Evolutionary conservation across 2,113 vertebrate species (phyloP).

Genomic region (Lethenteron camtschaticum): DNA sequence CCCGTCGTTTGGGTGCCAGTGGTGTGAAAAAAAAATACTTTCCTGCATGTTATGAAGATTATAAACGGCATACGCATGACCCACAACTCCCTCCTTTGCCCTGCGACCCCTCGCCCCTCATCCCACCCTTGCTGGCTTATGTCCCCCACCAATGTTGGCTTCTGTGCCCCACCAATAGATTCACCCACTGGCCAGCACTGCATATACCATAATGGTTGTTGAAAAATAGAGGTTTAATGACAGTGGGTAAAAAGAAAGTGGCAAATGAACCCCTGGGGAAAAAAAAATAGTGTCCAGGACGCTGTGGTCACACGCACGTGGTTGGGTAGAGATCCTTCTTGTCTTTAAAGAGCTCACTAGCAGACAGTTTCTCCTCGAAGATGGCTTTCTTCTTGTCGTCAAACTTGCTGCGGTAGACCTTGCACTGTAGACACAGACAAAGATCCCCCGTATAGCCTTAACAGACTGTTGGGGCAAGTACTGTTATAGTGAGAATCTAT

Average conservation of each 20-base stretch:
- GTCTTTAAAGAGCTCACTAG: conserved; percentile 89
- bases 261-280: conserved; percentile 36
- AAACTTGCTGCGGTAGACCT: conserved; percentile 77
- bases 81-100: too few species aligned
- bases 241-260: not conserved
- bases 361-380: conserved; percentile 86
- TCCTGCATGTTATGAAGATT: too few species aligned
- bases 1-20: too few species aligned
- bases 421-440: conserved; percentile 37
- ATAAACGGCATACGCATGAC: too few species aligned
- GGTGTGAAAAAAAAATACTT: too few species aligned
- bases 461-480: too few species aligned
- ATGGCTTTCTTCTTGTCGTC: conserved; percentile 71
- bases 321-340: conserved; percentile 84
- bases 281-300: conserved; percentile 8
- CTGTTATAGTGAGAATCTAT: too few species aligned
- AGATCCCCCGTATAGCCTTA: not conserved
- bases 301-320: conserved; percentile 31
- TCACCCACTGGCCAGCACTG: not conserved
- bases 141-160: not conserved
- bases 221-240: not conserved
- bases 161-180: not conserved
- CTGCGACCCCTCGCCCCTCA: too few species aligned
- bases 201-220: not conserved
- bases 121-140: too few species aligned